Conservation (phyloP, 2,113 vertebrate species). For the Chamaea fasciata region DNA sequence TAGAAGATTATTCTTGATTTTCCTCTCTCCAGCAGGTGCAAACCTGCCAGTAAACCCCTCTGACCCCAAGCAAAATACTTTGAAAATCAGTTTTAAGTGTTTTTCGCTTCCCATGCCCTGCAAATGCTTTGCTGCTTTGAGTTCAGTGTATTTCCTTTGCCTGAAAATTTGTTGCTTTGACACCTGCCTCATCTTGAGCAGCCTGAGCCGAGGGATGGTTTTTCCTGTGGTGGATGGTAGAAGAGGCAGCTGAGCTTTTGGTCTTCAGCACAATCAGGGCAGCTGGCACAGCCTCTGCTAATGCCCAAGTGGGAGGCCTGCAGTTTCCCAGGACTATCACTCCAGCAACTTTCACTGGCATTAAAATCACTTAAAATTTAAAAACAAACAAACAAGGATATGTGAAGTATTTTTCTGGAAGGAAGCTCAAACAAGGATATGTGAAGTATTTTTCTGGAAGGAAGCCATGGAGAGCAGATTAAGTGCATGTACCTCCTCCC, state of each 20-base stretch:
- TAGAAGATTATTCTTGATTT: not conserved
- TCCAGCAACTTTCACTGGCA: constrained; percentile 21
- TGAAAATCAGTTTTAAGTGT: not conserved
- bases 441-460: constrained; percentile 40
- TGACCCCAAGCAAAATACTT: not conserved
- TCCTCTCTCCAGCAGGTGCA: not conserved
- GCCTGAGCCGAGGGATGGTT: not conserved
- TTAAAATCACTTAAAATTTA: constrained; percentile 28
- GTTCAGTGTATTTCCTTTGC: not conserved
- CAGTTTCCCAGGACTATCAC: constrained; percentile 20
- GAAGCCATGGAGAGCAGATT: not conserved
- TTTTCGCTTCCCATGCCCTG: not conserved
- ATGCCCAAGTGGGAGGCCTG: not conserved
- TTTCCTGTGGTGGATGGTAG: not conserved
- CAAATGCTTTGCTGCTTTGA: not conserved
- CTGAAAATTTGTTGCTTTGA: not conserved
- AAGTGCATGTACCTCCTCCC: not conserved
- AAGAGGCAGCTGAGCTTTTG: not conserved
- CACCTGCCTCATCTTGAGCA: not conserved
- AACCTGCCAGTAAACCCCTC: not conserved
- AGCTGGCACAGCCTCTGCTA: not conserved
- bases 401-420: constrained; percentile 40
- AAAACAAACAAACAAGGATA: constrained; percentile 52
- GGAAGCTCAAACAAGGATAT: constrained; percentile 9
- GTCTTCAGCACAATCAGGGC: not conserved